Base-by-base conservation (phyloP, 2,888 invertebrate species). In the Argyresthia albistria region DNA sequence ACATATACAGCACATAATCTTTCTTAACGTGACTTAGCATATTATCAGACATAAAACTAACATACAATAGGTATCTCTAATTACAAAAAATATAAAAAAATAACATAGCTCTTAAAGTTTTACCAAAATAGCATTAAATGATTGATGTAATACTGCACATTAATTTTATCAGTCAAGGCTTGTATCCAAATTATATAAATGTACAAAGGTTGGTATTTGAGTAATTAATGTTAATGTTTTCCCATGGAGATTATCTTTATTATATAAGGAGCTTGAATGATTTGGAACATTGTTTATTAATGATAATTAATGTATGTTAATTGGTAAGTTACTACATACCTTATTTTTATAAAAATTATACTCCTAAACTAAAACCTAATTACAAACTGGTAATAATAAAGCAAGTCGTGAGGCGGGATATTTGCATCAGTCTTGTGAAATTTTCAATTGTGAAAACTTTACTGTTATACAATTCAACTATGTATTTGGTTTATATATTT, bases 351-450 rank as follows among this genome's bases (percentile, higher is more conserved):
- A 25, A 25, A 25, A 25, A 25, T 25, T 25, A 43, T 50, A 69
- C 69, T 76, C 83, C 81, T 64, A 62, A 76, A 73, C 78, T 84
- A 82, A 77, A 76, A 60, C 66, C 77, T 84, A 79, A 74, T 71
- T 43, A 80, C 76, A 82, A 80, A 80, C 80, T 86, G 86, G 87
- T 87, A 87, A 86, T 84, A 80, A 86, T 87, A 87, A 87, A 87
- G 87, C 87, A 87, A 87, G 84, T 87, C 76, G 80, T 86, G 87
- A 87, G 87, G 87, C 87, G 87, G 87, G 87, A 87, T 81, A 87
- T 87, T 87, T 86, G 86, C 83, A 86, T 87, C 87, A 87, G 87
- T 87, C 87, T 87, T 87, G 86, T 87, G 83, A 81, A 83, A 82
- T 82, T 86, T 73, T 87, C 81, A 82, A 78, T 76, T 72, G 73